Evolutionary conservation across 2,888 invertebrate genomes (phyloP), one percentile per base, ranked within the genome.

Genomic region (Xestia c-nigrum): DNA sequence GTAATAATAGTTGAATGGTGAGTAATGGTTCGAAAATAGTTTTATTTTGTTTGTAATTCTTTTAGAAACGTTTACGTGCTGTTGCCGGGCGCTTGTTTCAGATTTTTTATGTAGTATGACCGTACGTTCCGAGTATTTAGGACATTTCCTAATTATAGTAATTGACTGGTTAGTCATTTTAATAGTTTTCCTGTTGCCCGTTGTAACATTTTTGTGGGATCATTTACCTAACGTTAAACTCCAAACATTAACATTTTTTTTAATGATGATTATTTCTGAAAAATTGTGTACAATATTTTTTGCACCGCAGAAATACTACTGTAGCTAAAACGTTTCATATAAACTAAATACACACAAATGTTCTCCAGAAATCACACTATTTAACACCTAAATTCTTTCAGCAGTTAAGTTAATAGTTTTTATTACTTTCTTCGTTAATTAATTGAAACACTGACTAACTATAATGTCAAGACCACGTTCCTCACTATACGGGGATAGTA

Each of bases 11-110:
- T 72, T 74, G 74, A 85, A 64, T 38, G 87, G 88, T 88, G 89
- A 88, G 88, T 89, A 76, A 72, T 59, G 70, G 66, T 85, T 88
- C 73, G 52, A 78, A 89, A 88, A 88, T 88, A 88, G 86, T 77
- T 81, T 84, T 81, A 81, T 88, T 86, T 85, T 81, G 88, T 87
- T 88, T 86, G 84, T 84, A 76, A 80, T 78, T 83, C 78, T 82
- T 86, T 84, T 74, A 69, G 84, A 74, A 55, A 46, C 67, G 66
- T 78, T 83, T 72, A 83, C 86, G 68, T 46, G 24, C 71, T 76
- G 84, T 84, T 84, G 72, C 86, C 50, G 74, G 65, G 84, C 68
- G 69, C 63, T 40, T 57, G 74, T 75, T 84, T n/a, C n/a, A 63
- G 72, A 70, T 67, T 68, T 55, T 55, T 64, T 40, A 46, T 57